A percentile compares a stretch with the other conserved stretches of the same genome.
phyloP scores from a whole-genome alignment of 2,113 vertebrate species.

The Erinaceus europaeus region DNA sequence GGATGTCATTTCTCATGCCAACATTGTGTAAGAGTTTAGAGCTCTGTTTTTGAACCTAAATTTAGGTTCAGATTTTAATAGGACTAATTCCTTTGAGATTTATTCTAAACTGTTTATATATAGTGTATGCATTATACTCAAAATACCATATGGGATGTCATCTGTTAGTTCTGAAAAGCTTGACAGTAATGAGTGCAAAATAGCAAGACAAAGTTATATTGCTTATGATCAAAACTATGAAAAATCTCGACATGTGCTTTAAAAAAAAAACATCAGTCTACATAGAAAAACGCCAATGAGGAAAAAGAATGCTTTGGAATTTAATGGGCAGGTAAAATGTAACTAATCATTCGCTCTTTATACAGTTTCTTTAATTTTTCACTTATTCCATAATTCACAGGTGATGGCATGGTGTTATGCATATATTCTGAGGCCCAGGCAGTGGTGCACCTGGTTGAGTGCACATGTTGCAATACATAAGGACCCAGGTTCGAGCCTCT shows the following conservation, averaged over 20 bases:
- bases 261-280: neutral
- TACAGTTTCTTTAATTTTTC: neutral
- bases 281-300: neutral
- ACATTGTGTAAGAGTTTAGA: neutral
- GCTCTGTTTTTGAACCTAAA: conserved; percentile 26
- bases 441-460: too few species aligned
- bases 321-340: neutral
- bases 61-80: conserved; percentile 38
- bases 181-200: conserved; percentile 55
- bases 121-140: conserved; percentile 45
- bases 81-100: conserved; percentile 59
- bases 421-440: too few species aligned
- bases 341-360: neutral
- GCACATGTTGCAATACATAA: too few species aligned
- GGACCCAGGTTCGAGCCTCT: too few species aligned
- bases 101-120: conserved; percentile 59
- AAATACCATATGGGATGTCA: conserved; percentile 62
- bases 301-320: neutral
- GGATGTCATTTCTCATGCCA: neutral
- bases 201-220: conserved; percentile 23
- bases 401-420: neutral
- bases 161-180: conserved; percentile 58
- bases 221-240: conserved; percentile 40
- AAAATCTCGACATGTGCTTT: neutral
- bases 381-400: neutral